Evolutionary conservation across 2,113 vertebrate genomes (phyloP).

Genomic region (Channa argus): DNA sequence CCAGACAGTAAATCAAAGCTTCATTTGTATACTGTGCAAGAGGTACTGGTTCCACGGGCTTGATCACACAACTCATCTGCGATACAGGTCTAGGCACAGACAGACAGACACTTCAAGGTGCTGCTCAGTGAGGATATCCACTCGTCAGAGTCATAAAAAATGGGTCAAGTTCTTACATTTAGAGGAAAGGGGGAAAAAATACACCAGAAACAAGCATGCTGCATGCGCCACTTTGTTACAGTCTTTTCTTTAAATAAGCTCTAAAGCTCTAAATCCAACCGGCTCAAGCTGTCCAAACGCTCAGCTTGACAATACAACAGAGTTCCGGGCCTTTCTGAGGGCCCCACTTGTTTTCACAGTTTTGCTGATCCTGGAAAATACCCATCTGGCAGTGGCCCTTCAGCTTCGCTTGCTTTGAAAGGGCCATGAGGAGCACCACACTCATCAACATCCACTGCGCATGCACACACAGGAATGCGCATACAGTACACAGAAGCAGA

Average conservation of each 20-base stretch:
- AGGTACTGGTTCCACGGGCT: conserved; percentile 1
- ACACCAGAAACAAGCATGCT: conserved; percentile 47
- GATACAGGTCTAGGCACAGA: conserved; percentile 28
- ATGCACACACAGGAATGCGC: conserved; percentile 43
- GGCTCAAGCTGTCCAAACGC: conserved; percentile 73
- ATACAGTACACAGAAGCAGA: conserved; percentile 41
- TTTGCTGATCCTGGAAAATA: conserved; percentile 81
- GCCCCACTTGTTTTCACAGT: conserved; percentile 77
- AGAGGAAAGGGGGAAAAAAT: conserved; percentile 8
- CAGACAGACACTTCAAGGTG: conserved; percentile 29
- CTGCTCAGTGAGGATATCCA: conserved; percentile 16
- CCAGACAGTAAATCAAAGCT: background rate
- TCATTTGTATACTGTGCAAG: conserved; percentile 25
- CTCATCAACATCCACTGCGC: conserved; percentile 25
- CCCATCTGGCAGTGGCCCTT: conserved; percentile 75
- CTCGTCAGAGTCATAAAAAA: conserved; percentile 35
- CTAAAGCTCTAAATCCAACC: conserved; percentile 79
- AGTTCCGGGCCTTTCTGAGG: conserved; percentile 78
- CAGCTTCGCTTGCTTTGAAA: conserved; percentile 52
- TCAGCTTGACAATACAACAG: conserved; percentile 67
- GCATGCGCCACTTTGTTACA: conserved; percentile 70
- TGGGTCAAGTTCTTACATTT: conserved; percentile 40
- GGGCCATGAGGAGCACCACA: conserved; percentile 42
- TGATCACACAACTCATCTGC: conserved; percentile 30
- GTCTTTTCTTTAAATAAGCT: conserved; percentile 76